phyloP scores from a whole-genome alignment of 1,140 invertebrate species.

The Plutomurus gul region DNA sequence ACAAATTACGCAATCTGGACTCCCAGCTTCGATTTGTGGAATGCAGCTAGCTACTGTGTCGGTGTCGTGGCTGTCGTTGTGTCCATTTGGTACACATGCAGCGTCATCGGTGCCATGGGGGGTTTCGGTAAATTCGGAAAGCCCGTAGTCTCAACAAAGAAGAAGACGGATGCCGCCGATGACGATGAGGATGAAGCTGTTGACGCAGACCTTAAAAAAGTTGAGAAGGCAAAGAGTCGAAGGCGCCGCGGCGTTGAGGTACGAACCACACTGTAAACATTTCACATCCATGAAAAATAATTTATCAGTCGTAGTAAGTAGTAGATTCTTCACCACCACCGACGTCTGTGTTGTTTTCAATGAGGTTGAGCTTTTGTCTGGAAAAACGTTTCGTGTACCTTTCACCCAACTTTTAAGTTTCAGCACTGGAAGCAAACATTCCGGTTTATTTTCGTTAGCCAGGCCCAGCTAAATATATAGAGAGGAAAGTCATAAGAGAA shows the following conservation, averaged over 20 bases:
- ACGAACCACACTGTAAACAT: background rate
- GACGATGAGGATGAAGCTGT: background rate
- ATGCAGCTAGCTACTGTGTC: background rate
- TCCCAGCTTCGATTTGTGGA: background rate
- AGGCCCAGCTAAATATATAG: no score
- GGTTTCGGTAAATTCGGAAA: background rate
- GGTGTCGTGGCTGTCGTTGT: background rate
- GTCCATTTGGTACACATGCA: background rate
- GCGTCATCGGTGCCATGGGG: background rate
- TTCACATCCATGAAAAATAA: background rate
- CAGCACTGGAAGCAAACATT: no score
- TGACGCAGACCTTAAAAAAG: background rate
- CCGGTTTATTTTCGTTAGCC: no score
- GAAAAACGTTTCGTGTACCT: no score
- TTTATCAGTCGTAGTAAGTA: no score
- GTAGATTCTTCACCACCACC: no score
- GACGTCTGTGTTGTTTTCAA: no score
- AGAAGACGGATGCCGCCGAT: background rate
- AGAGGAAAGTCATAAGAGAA: no score
- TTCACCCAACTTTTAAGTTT: no score
- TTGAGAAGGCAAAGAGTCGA: conserved; percentile 26
- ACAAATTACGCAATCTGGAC: background rate
- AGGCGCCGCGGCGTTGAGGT: conserved; percentile 22
- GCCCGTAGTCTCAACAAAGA: background rate
- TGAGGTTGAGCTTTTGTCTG: no score